Percentiles rank a stretch among this genome's conserved stretches.
Conservation (phyloP, 1,140 invertebrate genomes). For the Eriosoma lanigerum region DNA sequence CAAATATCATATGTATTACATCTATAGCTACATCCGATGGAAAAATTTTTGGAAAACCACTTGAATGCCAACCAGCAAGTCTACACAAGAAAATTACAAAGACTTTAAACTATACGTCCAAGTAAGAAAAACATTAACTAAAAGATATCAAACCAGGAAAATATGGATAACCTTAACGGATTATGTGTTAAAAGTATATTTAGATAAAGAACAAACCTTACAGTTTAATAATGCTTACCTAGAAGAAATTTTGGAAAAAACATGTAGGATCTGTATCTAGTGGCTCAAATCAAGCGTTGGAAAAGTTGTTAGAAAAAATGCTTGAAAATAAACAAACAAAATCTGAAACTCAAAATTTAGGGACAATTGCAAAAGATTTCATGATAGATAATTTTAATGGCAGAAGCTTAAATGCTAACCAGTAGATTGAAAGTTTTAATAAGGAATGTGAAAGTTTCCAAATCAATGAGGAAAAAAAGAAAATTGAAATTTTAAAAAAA, state of each 20-base stretch:
- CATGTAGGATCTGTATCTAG: background rate
- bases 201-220: constrained; percentile 37
- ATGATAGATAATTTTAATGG: background rate
- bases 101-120: background rate
- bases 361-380: constrained; percentile 28
- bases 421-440: no score
- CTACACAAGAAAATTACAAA: constrained; percentile 1
- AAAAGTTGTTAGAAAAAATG: constrained; percentile 26
- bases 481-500: no score
- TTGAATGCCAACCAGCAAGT: background rate
- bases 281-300: background rate
- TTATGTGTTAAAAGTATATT: constrained; percentile 32
- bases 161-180: constrained; percentile 41
- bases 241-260: constrained; percentile 10
- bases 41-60: background rate
- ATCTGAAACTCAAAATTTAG: constrained; percentile 37
- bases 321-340: constrained; percentile 23
- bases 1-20: background rate
- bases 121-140: constrained; percentile 38
- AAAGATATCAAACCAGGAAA: constrained; percentile 25
- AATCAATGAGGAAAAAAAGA: no score
- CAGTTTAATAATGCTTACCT: constrained; percentile 27
- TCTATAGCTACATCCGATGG: background rate
- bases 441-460: no score
- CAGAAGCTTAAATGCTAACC: no score